Evolutionary conservation across 2,888 invertebrate genomes (phyloP).

Genomic region (Hemicrepidius hirtus): DNA sequence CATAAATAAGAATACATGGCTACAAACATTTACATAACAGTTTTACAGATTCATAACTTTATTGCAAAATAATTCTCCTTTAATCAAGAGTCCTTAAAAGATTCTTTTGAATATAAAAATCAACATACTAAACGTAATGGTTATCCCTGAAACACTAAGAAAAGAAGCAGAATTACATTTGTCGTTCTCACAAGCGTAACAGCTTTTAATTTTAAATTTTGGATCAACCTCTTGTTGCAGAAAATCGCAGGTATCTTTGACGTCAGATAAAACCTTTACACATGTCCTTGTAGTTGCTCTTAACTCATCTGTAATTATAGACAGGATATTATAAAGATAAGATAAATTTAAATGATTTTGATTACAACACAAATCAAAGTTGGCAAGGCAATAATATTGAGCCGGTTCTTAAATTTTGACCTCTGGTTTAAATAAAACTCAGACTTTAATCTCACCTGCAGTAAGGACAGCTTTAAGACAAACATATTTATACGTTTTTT

Average conservation of each 20-base stretch:
- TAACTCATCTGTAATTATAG: constrained; percentile 1
- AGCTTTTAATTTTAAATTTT: background rate
- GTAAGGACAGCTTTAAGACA: background rate
- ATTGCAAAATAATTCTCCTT: too few species aligned
- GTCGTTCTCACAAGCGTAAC: constrained; percentile 3
- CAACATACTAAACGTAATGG: background rate
- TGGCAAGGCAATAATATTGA: too few species aligned
- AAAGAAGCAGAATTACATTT: constrained; percentile 26
- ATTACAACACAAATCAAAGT: too few species aligned
- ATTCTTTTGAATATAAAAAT: background rate
- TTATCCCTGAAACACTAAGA: background rate
- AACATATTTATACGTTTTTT: background rate
- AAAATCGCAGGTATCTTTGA: constrained; percentile 22
- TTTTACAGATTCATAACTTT: too few species aligned
- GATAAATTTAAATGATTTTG: background rate
- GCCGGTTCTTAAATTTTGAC: too few species aligned
- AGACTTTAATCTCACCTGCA: background rate
- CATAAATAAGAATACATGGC: too few species aligned
- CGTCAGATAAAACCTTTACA: background rate
- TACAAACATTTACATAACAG: too few species aligned
- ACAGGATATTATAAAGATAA: background rate
- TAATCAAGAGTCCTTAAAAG: too few species aligned
- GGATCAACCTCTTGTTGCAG: constrained; percentile 13
- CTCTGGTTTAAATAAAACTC: too few species aligned
- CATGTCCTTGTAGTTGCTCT: background rate